Evolutionary conservation across 2,113 vertebrate species (phyloP), one percentile per base, ranked within the genome.

Genomic region (Hyla sarda): DNA sequence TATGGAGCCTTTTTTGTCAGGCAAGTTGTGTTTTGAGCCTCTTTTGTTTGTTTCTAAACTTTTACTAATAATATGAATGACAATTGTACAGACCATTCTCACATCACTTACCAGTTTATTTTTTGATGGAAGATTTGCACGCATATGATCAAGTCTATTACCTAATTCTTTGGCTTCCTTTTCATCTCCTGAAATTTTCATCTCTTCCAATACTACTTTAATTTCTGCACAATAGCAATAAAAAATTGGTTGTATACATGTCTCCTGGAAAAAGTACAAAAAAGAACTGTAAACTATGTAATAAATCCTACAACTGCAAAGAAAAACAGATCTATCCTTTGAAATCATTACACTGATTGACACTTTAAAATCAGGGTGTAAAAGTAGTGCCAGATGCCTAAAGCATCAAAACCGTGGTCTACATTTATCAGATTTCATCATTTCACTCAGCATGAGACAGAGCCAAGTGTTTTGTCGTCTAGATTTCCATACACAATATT

Each of bases 151-250:
- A 37, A 79, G 52, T 41, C 4, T 12, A 52, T 79, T 1, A 4
- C 1, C n/a, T 16, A 79, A 14, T 0, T 16, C 0, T 2, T 37
- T 13, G 16, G 76, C 30, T 58, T 6, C 0, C 23, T 37, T 7
- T 21, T 79, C 48, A 9, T 78, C 76, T 19, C 16, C 74, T 13
- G 23, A 32, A 19, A 79, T 6, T 37, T 19, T 79, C 11, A 79
- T 5, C 30, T 79, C 76, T 56, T 79, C 50, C 2, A 58, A 3
- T 34, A 79, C 11, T n/a, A 54, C 30, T 58, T 58, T 7, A 79
- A 79, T 21, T 58, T 79, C 76, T 54, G 58, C 17, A 37, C 12
- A 52, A 30, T 37, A 79, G 47, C 76, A 79, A n/a, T 58, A 6
- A 32, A 79, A 54, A 79, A 79, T 37, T 34, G 30, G 21, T 37